Conservation (phyloP, 1,140 invertebrate species). For the Trichomalopsis sarcophagae region DNA sequence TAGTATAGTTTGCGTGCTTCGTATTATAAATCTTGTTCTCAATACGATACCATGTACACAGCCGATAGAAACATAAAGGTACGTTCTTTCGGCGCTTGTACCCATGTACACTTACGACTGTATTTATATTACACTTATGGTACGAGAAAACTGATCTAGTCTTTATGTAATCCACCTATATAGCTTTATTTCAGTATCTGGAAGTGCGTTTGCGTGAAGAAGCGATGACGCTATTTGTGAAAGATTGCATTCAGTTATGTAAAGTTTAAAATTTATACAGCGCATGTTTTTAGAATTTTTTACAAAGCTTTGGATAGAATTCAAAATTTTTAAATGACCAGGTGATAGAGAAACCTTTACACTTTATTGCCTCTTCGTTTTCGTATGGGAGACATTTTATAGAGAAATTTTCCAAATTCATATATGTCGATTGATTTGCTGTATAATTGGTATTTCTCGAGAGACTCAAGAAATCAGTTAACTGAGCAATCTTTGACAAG, state of each 20-base stretch:
- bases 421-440: neutral
- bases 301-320: neutral
- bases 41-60: neutral
- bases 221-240: conserved; percentile 50
- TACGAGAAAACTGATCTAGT: neutral
- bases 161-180: neutral
- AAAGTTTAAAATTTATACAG: neutral
- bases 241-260: neutral
- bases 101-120: neutral
- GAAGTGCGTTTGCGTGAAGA: conserved; percentile 35
- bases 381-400: neutral
- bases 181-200: conserved; percentile 42
- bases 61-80: neutral
- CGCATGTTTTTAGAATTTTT: neutral
- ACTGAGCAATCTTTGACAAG: conserved; percentile 1
- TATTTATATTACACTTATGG: neutral
- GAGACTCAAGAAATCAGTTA: neutral
- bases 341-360: neutral
- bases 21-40: neutral
- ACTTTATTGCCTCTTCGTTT: neutral
- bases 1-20: neutral
- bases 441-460: neutral
- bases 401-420: neutral
- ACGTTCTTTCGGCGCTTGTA: neutral
- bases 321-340: neutral